These are phyloP conservation scores for Ptychoptera contaminata DNA, from an alignment of 2,888 invertebrate genomes.

Conservation along the genomic window DNA sequence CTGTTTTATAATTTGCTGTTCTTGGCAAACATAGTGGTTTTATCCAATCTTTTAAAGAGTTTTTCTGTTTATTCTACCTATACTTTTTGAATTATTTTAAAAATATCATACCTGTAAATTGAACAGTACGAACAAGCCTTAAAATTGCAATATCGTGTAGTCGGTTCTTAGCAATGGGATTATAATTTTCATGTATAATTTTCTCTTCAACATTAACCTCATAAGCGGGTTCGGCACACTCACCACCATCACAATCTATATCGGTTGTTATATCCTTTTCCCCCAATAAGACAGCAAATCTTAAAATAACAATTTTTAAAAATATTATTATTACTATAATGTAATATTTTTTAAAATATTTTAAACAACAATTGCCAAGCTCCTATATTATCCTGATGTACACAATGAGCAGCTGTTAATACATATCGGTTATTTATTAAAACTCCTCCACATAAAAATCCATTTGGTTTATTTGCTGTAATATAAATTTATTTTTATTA, in stretches of 20 bases:
- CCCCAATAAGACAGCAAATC: constrained; percentile 40
- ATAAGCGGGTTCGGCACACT: constrained; percentile 27
- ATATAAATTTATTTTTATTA: not conserved
- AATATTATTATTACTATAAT: not conserved
- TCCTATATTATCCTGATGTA: constrained; percentile 45
- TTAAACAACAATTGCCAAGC: too few species aligned
- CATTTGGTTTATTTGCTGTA: constrained; percentile 21
- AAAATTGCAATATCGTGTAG: constrained; percentile 30
- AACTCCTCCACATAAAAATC: constrained; percentile 89
- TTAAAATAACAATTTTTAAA: too few species aligned
- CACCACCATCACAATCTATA: constrained; percentile 31
- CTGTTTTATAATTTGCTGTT: constrained; percentile 3
- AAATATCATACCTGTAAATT: constrained; percentile 21
- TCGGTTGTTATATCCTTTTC: constrained; percentile 37
- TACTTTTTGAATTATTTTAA: not conserved
- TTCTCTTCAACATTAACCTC: constrained; percentile 17
- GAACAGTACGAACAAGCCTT: constrained; percentile 17
- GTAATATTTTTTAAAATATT: too few species aligned
- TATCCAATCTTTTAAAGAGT: constrained; percentile 3
- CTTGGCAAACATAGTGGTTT: constrained; percentile 11
- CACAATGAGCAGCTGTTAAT: constrained; percentile 80
- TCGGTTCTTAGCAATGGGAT: constrained; percentile 14
- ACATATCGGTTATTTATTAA: constrained; percentile 73
- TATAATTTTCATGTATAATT: constrained; percentile 19
- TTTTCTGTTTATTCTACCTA: not conserved